phyloP scores from a whole-genome alignment of 2,888 invertebrate species.

The Tipula lateralis region DNA sequence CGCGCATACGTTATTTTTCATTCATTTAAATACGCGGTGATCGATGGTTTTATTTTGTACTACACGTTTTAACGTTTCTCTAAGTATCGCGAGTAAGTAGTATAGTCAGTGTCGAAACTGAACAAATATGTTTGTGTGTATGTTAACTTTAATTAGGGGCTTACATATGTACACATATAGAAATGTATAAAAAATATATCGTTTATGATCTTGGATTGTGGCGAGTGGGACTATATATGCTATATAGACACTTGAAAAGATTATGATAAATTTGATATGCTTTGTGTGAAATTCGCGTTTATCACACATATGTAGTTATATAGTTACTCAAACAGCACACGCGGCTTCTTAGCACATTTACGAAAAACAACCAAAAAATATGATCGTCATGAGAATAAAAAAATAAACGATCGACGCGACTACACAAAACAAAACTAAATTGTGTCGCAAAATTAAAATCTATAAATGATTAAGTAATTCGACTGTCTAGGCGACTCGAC shows the following conservation, averaged over 20 bases:
- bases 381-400: not conserved
- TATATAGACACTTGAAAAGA: not conserved
- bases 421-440: not conserved
- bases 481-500: slow-evolving; percentile 7
- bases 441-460: not conserved
- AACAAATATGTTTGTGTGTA: too few species aligned
- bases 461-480: not conserved
- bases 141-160: not conserved
- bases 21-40: too few species aligned
- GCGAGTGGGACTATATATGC: not conserved
- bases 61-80: too few species aligned
- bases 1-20: too few species aligned
- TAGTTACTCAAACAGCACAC: not conserved
- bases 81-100: too few species aligned
- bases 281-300: not conserved
- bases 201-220: not conserved
- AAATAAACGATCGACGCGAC: not conserved
- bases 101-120: too few species aligned
- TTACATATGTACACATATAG: not conserved
- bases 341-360: too few species aligned
- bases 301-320: not conserved
- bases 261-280: not conserved
- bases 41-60: too few species aligned
- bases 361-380: not conserved
- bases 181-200: not conserved